These are phyloP conservation scores for Melipona quadrifasciata DNA, from an alignment of 1,140 invertebrate species.

Conservation along the genomic window DNA sequence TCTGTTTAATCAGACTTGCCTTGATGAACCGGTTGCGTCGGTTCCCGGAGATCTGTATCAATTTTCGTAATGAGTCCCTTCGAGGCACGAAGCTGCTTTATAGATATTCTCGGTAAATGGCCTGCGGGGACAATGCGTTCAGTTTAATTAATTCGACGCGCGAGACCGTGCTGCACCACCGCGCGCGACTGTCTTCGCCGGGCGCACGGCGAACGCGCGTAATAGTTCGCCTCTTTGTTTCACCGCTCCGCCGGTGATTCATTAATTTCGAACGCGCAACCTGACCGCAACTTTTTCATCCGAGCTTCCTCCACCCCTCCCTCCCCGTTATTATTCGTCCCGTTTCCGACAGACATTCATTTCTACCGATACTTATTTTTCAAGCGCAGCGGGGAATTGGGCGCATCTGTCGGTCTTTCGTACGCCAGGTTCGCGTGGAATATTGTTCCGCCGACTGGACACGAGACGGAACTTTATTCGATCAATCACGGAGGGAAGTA, in stretches of 20 bases:
- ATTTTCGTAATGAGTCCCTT: conserved; percentile 59
- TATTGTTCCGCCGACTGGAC: neutral
- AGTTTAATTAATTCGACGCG: conserved; percentile 61
- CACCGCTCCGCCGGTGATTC: neutral
- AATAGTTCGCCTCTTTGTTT: neutral
- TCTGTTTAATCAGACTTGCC: conserved; percentile 58
- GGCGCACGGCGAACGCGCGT: neutral
- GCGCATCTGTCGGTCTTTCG: neutral
- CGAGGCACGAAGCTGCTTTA: conserved; percentile 52
- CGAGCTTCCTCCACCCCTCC: too few relatives aligned
- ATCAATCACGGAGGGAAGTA: neutral
- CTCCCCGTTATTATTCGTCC: too few relatives aligned
- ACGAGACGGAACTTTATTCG: neutral
- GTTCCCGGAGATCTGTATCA: conserved; percentile 48
- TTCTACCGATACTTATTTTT: neutral
- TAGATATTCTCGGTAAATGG: conserved; percentile 38
- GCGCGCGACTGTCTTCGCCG: neutral
- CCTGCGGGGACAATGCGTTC: conserved; percentile 51
- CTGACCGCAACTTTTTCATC: neutral
- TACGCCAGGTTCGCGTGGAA: neutral
- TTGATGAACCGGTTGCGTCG: conserved; percentile 24
- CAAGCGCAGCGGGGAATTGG: neutral
- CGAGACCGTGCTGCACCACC: neutral
- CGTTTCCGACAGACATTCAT: neutral
- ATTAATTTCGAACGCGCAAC: neutral